Conservation (phyloP, 1,140 invertebrate genomes). For the Pseudoatta argentina region DNA sequence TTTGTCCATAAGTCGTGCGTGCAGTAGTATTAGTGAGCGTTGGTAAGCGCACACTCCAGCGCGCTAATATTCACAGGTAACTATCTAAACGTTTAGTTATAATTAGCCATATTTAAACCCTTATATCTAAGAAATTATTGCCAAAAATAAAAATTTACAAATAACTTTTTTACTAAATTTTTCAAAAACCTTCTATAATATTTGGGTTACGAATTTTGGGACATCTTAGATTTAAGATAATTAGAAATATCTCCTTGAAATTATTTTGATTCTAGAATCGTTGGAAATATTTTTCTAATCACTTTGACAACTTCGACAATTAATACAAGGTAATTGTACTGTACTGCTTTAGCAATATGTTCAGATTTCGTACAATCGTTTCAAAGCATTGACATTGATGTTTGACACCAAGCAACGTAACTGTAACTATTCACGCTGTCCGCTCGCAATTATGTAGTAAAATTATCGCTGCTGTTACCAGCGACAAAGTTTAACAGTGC, state of each 20-base stretch:
- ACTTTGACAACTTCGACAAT: background rate
- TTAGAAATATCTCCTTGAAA: background rate
- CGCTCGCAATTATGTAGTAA: slow-evolving; percentile 40
- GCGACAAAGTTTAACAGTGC: slow-evolving; percentile 47
- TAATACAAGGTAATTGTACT: background rate
- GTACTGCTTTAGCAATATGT: background rate
- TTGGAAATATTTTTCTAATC: background rate
- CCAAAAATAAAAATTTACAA: too few species aligned
- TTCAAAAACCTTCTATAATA: too few species aligned
- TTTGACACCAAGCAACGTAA: background rate
- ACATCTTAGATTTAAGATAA: background rate
- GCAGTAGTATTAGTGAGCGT: too few species aligned
- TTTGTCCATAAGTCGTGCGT: too few species aligned
- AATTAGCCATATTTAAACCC: too few species aligned
- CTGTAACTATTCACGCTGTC: slow-evolving; percentile 32
- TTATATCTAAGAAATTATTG: too few species aligned
- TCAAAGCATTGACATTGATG: slow-evolving; percentile 16
- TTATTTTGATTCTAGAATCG: background rate
- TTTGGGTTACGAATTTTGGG: too few species aligned
- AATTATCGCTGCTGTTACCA: slow-evolving; percentile 33
- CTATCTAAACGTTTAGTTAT: too few species aligned
- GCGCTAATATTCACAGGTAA: too few species aligned
- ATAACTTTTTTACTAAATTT: too few species aligned
- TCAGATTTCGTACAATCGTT: background rate
- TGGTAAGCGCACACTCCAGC: too few species aligned